phyloP scores from a whole-genome alignment of 2,797 vertebrate genomes.

The Mormyrops attenuatus region DNA sequence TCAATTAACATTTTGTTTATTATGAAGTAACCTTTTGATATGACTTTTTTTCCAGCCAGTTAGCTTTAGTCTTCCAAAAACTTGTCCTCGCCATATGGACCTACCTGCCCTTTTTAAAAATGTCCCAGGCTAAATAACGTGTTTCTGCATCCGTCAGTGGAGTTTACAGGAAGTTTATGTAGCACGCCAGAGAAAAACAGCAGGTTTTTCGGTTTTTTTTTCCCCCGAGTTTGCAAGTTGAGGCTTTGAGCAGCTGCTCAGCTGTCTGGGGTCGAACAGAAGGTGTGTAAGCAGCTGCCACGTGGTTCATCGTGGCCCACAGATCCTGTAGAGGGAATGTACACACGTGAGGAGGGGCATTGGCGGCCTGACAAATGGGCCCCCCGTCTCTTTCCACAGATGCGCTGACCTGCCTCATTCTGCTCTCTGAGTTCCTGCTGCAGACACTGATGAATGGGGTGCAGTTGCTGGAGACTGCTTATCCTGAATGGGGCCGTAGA shows the following conservation, averaged over 20 bases:
- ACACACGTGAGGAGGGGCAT: conserved; percentile 36
- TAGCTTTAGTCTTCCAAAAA: background rate
- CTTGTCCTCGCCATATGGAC: background rate
- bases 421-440: conserved; percentile 35
- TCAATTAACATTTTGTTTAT: background rate
- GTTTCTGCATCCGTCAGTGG: background rate
- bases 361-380: conserved; percentile 41
- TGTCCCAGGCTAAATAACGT: background rate
- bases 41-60: background rate
- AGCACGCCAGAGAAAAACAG: conserved; percentile 36
- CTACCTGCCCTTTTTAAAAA: background rate
- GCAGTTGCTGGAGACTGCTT: conserved; percentile 70
- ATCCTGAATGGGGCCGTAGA: conserved; percentile 56
- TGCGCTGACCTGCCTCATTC: conserved; percentile 27
- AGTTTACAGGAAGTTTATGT: background rate
- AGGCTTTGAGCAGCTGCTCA: conserved; percentile 59
- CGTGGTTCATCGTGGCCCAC: conserved; percentile 44
- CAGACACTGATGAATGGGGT: conserved; percentile 62
- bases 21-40: background rate
- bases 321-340: conserved; percentile 46
- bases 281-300: conserved; percentile 64
- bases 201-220: conserved; percentile 18
- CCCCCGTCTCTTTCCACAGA: background rate
- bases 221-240: conserved; percentile 38
- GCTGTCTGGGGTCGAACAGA: conserved; percentile 51